Percentiles rank a stretch among this genome's conserved stretches.
Evolutionary conservation across 2,797 vertebrate species (phyloP).

Genomic region (Acipenser ruthenus): DNA sequence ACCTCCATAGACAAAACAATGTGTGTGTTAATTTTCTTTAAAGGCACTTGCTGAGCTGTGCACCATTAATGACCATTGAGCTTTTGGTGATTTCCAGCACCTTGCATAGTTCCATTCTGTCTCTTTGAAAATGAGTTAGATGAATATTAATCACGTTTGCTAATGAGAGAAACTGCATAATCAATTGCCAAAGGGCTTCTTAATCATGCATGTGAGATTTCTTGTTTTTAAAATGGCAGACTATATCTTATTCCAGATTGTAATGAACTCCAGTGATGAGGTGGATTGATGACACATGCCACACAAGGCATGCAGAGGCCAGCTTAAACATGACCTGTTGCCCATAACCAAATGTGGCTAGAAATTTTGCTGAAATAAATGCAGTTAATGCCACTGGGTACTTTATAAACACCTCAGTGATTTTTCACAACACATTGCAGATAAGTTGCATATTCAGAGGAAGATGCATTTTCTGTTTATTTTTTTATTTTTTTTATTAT

Average conservation of each 20-base stretch:
- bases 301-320: constrained; percentile 6
- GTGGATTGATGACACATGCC: constrained; percentile 5
- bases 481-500: no score
- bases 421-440: not conserved
- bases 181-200: constrained; percentile 24
- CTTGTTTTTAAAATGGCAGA: constrained; percentile 4
- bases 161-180: constrained; percentile 36
- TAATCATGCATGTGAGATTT: constrained; percentile 23
- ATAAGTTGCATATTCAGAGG: not conserved
- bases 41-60: no score
- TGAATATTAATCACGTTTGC: constrained; percentile 48
- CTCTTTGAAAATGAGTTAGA: constrained; percentile 40
- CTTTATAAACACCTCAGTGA: not conserved
- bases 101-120: not conserved
- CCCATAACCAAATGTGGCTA: constrained; percentile 2
- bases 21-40: no score
- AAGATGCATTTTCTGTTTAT: not conserved
- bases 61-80: no score
- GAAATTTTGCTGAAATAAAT: constrained; percentile 1
- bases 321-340: not conserved
- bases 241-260: not conserved
- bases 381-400: constrained; percentile 1
- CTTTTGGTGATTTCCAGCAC: no score
- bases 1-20: no score
- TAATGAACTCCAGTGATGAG: not conserved